A percentile compares a stretch with the other conserved stretches of the same genome.
Evolutionary conservation across 2,888 invertebrate species (phyloP).

Genomic region (Drosophila flavopinicola): DNA sequence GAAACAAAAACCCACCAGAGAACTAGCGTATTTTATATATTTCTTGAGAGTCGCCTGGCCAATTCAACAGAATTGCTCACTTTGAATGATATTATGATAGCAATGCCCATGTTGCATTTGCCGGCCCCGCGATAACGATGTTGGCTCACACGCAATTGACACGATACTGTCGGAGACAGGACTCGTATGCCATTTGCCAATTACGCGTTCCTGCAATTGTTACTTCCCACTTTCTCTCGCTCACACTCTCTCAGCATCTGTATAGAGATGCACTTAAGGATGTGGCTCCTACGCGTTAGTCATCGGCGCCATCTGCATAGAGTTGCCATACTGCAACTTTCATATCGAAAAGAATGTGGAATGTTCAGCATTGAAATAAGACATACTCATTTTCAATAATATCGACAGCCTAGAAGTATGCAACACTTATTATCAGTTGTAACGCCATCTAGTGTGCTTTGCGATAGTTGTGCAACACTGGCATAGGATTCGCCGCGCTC

Average conservation of each 20-base stretch:
- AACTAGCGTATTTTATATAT: constrained; percentile 16
- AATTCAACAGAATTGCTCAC: constrained; percentile 32
- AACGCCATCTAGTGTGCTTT: constrained; percentile 36
- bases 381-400: too few relatives aligned
- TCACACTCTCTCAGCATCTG: background rate
- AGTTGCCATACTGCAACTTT: constrained; percentile 16
- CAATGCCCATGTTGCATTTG: constrained; percentile 43
- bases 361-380: too few relatives aligned
- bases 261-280: background rate
- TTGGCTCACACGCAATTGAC: constrained; percentile 56
- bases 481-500: background rate
- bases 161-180: constrained; percentile 48
- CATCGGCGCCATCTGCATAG: constrained; percentile 5
- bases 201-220: constrained; percentile 21
- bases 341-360: too few relatives aligned
- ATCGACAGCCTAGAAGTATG: constrained; percentile 13
- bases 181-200: constrained; percentile 33
- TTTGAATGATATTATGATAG: constrained; percentile 30
- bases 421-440: background rate
- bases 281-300: background rate
- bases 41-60: constrained; percentile 8
- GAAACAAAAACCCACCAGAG: background rate
- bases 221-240: constrained; percentile 2
- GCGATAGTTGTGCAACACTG: background rate
- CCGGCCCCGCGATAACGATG: constrained; percentile 54